phyloP scores from a whole-genome alignment of 2,113 vertebrate genomes.

The Phaethon lepturus region DNA sequence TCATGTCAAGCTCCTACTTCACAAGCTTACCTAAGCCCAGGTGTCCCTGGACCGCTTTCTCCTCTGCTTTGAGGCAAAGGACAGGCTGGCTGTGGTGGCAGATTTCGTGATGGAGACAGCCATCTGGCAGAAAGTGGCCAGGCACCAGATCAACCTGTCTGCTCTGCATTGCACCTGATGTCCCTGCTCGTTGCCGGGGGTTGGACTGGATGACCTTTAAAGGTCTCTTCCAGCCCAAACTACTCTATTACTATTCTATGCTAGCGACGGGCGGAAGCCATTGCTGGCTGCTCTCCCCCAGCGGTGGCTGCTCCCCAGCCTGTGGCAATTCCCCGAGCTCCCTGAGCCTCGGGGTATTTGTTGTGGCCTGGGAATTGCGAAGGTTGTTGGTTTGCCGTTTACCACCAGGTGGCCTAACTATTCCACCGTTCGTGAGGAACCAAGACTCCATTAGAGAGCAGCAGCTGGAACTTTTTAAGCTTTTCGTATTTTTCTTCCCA shows the following conservation, averaged over 20 bases:
- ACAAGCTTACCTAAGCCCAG: background rate
- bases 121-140: background rate
- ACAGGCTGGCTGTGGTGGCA: background rate
- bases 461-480: constrained; percentile 61
- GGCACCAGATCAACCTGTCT: background rate
- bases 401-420: constrained; percentile 79
- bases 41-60: background rate
- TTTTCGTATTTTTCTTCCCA: constrained; percentile 50
- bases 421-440: constrained; percentile 47
- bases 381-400: constrained; percentile 18
- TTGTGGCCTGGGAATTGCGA: background rate
- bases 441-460: background rate
- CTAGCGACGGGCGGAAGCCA: background rate
- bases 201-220: no score
- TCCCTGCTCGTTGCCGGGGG: no score
- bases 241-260: no score
- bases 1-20: background rate
- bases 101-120: background rate
- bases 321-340: background rate
- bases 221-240: no score
- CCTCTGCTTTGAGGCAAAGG: background rate
- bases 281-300: background rate
- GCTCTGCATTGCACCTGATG: background rate
- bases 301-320: background rate
- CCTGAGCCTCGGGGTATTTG: background rate